Conservation (phyloP, 2,888 invertebrate genomes). For the Eledona agricola region DNA sequence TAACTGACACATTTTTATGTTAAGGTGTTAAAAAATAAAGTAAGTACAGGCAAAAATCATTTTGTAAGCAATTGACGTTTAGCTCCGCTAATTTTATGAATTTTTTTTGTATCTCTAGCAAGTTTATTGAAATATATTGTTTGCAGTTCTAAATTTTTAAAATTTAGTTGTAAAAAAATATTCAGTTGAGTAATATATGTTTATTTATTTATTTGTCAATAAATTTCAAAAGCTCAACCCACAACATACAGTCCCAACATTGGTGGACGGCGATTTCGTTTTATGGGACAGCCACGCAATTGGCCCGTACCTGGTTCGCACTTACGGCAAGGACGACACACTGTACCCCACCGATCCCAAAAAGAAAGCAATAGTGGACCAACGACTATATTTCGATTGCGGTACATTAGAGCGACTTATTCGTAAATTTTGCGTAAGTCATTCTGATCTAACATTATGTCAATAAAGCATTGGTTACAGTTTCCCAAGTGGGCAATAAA, state of each 20-base stretch:
- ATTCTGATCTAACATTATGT: background rate
- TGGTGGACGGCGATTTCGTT: constrained; percentile 72
- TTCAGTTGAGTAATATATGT: no score
- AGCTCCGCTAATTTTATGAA: no score
- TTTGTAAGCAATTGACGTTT: no score
- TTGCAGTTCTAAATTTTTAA: background rate
- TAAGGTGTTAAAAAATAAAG: no score
- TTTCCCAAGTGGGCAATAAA: constrained; percentile 69
- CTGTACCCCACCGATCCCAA: constrained; percentile 70
- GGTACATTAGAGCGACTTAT: constrained; percentile 71
- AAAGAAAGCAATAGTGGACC: constrained; percentile 68
- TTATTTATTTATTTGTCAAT: no score
- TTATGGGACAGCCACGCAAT: constrained; percentile 77
- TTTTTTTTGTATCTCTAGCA: no score
- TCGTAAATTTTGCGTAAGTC: constrained; percentile 69
- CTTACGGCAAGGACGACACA: constrained; percentile 68
- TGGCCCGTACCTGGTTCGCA: constrained; percentile 69
- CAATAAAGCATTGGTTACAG: constrained; percentile 54
- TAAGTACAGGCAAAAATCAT: no score
- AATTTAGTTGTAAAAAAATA: constrained; percentile 46
- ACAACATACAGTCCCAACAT: constrained; percentile 74
- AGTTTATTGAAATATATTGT: no score
- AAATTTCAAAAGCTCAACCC: constrained; percentile 68
- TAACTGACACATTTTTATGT: no score
- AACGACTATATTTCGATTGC: constrained; percentile 71